Base-by-base conservation (phyloP, 1,140 invertebrate genomes). In the Penaeus vannamei region DNA sequence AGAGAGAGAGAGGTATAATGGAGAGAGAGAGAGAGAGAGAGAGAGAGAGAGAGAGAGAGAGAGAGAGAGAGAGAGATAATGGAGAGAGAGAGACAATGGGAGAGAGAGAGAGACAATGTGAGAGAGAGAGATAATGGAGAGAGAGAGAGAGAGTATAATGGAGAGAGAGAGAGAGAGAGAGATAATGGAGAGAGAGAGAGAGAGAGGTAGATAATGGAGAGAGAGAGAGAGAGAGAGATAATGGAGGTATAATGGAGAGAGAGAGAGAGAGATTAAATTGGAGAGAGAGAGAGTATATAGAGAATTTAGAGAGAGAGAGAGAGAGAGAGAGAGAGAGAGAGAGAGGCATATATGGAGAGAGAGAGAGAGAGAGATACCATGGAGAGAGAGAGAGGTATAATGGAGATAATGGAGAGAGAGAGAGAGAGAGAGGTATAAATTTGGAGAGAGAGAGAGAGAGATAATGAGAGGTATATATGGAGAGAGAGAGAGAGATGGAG, bases 11-110 rank as follows among this genome's bases (percentile, higher is more conserved):
- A 69, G 66, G n/a, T 17, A 83, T 83, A 19, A n/a, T n/a, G 59
- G 61, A 77, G 42, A 85, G 83, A 85, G 29, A 69, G 59, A 69
- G 62, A 32, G 83, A 85, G 32, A 85, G 83, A 85, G 36, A 79
- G 83, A 85, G 83, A 69, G 72, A 85, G 29, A 53, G 59, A 69
- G 29, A 26, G 66, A 69, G 4, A 69, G 29, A 4, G n/a, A 69
- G 66, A 69, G 4, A 69, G 4, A 26, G 4, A 29, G 4, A 4
- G 5, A 7, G 4, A 29, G 19, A 17, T 8, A 17, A 36, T 7
- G 2, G 12, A 22, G 22, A 36, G n/a, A n/a, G 36, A 36, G 59
- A 53, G 32, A 42, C 5, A 42, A 8, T 7, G 42, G 22, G n/a
- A 84, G 62, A 59, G 36, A 84, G 69, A 42, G 42, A 60, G 22